Conservation (phyloP, 1,140 invertebrate species). For the Cherax destructor region DNA sequence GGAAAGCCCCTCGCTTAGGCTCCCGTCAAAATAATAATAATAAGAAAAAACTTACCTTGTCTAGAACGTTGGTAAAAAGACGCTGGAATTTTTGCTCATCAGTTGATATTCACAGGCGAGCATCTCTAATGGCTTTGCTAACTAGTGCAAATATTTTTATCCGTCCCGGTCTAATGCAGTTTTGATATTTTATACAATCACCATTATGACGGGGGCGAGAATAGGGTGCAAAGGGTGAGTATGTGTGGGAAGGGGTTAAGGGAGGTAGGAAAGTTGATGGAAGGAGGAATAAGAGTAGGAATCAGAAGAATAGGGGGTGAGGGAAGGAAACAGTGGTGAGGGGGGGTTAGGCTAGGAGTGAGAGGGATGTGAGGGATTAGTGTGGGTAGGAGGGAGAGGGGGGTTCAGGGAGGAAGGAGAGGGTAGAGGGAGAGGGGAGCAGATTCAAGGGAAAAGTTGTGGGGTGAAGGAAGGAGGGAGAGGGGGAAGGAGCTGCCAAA, state of each 20-base stretch:
- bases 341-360: slow-evolving; percentile 30
- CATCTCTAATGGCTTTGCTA: slow-evolving; percentile 69
- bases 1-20: slow-evolving; percentile 56
- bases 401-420: too few species aligned
- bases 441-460: background rate
- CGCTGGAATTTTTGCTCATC: slow-evolving; percentile 55
- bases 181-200: slow-evolving; percentile 68
- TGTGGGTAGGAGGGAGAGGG: background rate
- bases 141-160: slow-evolving; percentile 69
- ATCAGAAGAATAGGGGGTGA: too few species aligned
- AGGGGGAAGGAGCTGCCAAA: background rate
- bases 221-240: background rate
- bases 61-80: slow-evolving; percentile 51
- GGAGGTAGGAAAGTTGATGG: background rate
- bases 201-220: slow-evolving; percentile 53
- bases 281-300: background rate
- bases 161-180: slow-evolving; percentile 64
- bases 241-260: background rate
- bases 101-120: slow-evolving; percentile 67
- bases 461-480: background rate
- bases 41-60: slow-evolving; percentile 48
- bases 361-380: background rate
- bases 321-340: background rate
- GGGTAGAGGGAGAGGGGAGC: background rate
- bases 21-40: slow-evolving; percentile 58